phyloP scores from a whole-genome alignment of 1,140 invertebrate genomes.

The Saccostrea glomerata region DNA sequence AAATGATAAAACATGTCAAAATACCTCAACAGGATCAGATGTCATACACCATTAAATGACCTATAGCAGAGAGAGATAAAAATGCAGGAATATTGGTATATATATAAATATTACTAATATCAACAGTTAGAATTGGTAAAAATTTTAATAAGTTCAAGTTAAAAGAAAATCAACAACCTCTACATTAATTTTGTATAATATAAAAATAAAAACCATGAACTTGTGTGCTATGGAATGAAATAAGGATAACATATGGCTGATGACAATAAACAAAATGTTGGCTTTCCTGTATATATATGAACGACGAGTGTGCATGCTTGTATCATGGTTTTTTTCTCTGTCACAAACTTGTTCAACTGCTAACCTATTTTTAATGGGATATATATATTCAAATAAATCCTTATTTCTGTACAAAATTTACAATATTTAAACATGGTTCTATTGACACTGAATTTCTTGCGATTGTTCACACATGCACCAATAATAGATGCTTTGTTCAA shows the following conservation, averaged over 20 bases:
- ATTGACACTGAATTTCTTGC: background rate
- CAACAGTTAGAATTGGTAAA: too few species aligned
- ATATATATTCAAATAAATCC: background rate
- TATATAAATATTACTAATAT: too few species aligned
- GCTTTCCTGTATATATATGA: background rate
- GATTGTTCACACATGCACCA: background rate
- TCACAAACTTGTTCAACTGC: background rate
- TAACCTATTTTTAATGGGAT: background rate
- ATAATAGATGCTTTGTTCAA: background rate
- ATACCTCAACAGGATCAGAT: too few species aligned
- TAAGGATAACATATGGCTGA: background rate
- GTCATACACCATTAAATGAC: too few species aligned
- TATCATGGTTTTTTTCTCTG: background rate
- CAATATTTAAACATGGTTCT: background rate
- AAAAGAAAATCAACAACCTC: conserved; percentile 31
- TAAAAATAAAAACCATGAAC: conserved; percentile 28
- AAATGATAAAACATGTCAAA: too few species aligned
- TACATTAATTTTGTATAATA: background rate
- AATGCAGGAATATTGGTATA: too few species aligned
- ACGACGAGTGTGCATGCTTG: background rate
- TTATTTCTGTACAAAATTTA: background rate
- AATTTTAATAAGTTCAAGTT: background rate
- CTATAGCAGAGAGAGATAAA: too few species aligned
- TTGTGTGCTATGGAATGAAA: conserved; percentile 14
- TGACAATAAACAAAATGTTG: background rate